A percentile compares a stretch with the other conserved stretches of the same genome.
These are phyloP conservation scores for Pelodiscus sinensis DNA, from an alignment of 2,113 vertebrate genomes.

Conservation along the genomic window DNA sequence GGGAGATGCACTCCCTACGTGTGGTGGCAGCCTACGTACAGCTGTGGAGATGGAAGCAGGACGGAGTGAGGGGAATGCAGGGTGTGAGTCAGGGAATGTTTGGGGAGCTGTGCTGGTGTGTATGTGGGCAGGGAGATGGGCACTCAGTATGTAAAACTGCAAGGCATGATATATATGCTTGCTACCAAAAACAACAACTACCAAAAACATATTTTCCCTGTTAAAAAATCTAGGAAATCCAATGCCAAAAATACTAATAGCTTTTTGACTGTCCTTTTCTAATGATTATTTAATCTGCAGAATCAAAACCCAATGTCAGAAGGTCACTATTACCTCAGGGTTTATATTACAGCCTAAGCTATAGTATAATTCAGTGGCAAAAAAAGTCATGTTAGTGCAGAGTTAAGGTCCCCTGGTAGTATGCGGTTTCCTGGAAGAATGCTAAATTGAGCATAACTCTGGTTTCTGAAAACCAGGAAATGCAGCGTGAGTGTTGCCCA, in stretches of 20 bases:
- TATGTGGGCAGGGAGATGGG: not conserved
- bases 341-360: not conserved
- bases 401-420: not conserved
- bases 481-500: not conserved
- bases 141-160: not conserved
- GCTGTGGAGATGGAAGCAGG: not conserved
- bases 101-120: not conserved
- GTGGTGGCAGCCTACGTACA: not conserved
- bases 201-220: not conserved
- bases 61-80: not conserved
- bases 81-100: not conserved
- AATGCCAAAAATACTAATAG: not conserved
- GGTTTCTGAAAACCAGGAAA: not conserved
- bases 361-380: not conserved
- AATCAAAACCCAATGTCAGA: not conserved
- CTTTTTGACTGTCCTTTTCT: not conserved
- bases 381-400: not conserved
- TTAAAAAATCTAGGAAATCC: not conserved
- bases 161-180: not conserved
- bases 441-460: not conserved
- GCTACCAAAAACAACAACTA: not conserved
- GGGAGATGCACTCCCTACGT: not conserved
- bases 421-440: not conserved
- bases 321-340: not conserved
- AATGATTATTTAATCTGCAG: not conserved